Base-by-base conservation (phyloP, 2,113 vertebrate species). In the Hepsetus odoe region DNA sequence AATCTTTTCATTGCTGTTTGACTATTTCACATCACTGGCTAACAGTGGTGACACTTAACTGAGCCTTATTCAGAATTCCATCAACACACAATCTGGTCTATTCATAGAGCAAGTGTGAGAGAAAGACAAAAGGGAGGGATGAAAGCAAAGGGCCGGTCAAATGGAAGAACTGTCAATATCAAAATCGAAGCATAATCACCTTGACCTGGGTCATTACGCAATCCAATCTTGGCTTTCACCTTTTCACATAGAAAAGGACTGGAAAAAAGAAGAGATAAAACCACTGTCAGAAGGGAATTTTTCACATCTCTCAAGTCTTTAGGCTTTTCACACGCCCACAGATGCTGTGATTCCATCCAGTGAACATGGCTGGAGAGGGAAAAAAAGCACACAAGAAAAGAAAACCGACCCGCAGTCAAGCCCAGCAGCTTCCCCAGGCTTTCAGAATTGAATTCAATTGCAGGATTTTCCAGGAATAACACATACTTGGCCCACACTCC, bases 1-100 rank as follows among this genome's bases (percentile, higher is more conserved):
- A 72, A 72, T 81, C 80, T 49, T 77, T 69, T 82, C 53, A 69
- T 62, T 79, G 72, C 30, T 72, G 66, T 74, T 62, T 32, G 58
- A 81, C 64, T 66, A 22, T 70, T 18, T 64, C 38, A 35, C 61
- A 72, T 75, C 72, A 66, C 58, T 40, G 42, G 13, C 66, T 83
- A 76, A 56, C 74, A 67, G 59, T 22, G 64, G 61, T 82, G 75
- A 51, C 64, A 74, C 58, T 74, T n/a, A 44, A 72, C 38, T 38
- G 44, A 18, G 51, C 77, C 62, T 55, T 18, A 66, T 62, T 51
- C 38, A 72, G 61, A 74, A 66, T 76, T 76, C 59, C 72, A 79
- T 72, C 67, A 69, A 74, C 58, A 24, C 46, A 20, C 30, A 76
- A 76, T 73, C 38, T 72, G 26, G 6, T 79, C 49, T 72, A 62